Percentiles rank a stretch among this genome's conserved stretches.
Evolutionary conservation across 2,888 invertebrate species (phyloP).

Genomic region (Lordiphosa andalusiaca): DNA sequence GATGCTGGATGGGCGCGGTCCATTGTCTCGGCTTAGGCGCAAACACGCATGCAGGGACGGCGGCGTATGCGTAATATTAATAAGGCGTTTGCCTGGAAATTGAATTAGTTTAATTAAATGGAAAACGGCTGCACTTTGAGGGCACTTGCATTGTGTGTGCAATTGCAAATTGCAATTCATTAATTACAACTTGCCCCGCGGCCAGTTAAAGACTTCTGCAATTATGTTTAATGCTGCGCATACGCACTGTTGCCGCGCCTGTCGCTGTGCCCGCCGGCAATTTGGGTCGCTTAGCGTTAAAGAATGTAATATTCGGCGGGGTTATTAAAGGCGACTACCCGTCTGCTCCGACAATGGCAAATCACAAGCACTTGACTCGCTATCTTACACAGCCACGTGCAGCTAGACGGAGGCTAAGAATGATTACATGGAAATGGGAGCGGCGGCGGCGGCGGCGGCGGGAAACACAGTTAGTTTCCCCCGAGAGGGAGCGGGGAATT

Average conservation of each 20-base stretch:
- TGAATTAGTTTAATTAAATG: slow-evolving; percentile 67
- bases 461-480: slow-evolving; percentile 16
- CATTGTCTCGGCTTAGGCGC: slow-evolving; percentile 12
- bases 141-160: slow-evolving; percentile 39
- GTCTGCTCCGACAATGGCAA: slow-evolving; percentile 41
- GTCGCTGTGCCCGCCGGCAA: slow-evolving; percentile 44
- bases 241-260: slow-evolving; percentile 51
- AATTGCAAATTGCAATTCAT: slow-evolving; percentile 59
- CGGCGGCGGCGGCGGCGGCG: slow-evolving; percentile 7
- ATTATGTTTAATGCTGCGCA: slow-evolving; percentile 41
- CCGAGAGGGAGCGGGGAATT: background rate
- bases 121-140: slow-evolving; percentile 43
- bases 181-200: slow-evolving; percentile 47
- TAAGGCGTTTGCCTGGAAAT: slow-evolving; percentile 49
- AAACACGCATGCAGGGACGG: slow-evolving; percentile 29
- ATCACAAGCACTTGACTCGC: slow-evolving; percentile 40
- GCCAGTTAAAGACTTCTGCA: slow-evolving; percentile 32
- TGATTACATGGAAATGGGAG: slow-evolving; percentile 35
- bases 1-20: background rate
- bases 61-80: slow-evolving; percentile 25
- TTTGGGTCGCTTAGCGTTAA: slow-evolving; percentile 60
- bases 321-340: slow-evolving; percentile 35
- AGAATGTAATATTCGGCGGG: slow-evolving; percentile 35
- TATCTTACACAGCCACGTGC: slow-evolving; percentile 29
- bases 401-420: slow-evolving; percentile 18